Evolutionary conservation across 2,113 vertebrate genomes (phyloP).

Genomic region (Zingel zingel): DNA sequence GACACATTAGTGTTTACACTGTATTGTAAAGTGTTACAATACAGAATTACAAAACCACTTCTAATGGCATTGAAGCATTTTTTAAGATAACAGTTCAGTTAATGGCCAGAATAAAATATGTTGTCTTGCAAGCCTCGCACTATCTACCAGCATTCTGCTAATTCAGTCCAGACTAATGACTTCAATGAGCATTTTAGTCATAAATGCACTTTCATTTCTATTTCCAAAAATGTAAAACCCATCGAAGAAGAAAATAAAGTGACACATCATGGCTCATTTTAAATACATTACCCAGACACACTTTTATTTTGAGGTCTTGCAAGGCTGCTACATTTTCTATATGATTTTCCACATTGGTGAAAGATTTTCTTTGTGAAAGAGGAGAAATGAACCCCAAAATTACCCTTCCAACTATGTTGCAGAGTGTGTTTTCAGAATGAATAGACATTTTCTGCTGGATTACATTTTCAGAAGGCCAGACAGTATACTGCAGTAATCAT

Average conservation of each 20-base stretch:
- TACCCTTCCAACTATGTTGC: neutral
- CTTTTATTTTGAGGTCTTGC: neutral
- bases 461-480: conserved; percentile 8
- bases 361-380: conserved; percentile 3
- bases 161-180: neutral
- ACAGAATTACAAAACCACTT: too few species aligned
- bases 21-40: neutral
- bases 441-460: conserved; percentile 22
- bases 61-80: too few species aligned
- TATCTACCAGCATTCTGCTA: neutral
- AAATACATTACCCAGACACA: neutral
- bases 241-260: neutral
- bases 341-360: neutral
- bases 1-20: too few species aligned
- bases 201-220: neutral
- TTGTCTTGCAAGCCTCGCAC: neutral
- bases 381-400: neutral
- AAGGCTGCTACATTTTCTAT: neutral
- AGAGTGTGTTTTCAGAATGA: conserved; percentile 25
- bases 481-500: neutral
- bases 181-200: neutral
- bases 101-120: neutral
- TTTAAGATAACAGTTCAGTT: neutral
- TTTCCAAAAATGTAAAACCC: neutral
- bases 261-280: neutral